Base-by-base conservation (phyloP, 2,888 invertebrate genomes). In the Monochamus alternatus region DNA sequence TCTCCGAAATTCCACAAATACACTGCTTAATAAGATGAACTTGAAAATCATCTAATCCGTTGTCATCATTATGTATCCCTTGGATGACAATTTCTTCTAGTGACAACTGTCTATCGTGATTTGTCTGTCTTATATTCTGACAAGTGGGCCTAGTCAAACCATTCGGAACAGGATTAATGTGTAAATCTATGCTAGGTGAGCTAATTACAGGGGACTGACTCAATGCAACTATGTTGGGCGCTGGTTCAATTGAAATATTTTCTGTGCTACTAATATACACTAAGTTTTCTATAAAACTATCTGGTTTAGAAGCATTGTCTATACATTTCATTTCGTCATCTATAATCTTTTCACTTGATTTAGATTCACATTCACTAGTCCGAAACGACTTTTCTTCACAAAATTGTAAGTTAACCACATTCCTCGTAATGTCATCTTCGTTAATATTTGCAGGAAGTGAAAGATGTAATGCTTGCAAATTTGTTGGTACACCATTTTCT, bases 1-100 rank as follows among this genome's bases (percentile, higher is more conserved):
- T 91, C 84, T 95, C 95, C 31, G 94, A 92, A 78, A 95, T 92
- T 38, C 93, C 92, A 89, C 96, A 96, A 77, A 96, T 90, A 87
- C 96, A 96, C 87, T 95, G 95, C 67, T 93, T 93, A 60, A 95
- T 92, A 64, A 96, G 89, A 68, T 91, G 92, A 83, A 91, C 91
- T 86, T 94, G 94, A 68, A 95, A 90, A 76, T 90, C 89, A 78
- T 92, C 90, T 47, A 87, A 76, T 72, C 82, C 82, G 76, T 71
- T 77, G 38, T 79, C 81, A 68, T 62, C 76, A 64, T 80, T 75
- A 44, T 74, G 75, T 52, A 51, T 74, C 14, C 38, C 14, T 51
- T 71, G 52, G 22, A 0, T 70, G 8, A 51, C 38, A 52, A 58
- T 60, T 59, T 66, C 64, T 64, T 66, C 64, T 32, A 74, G 65